A percentile compares a stretch with the other conserved stretches of the same genome.
Evolutionary conservation across 2,113 vertebrate genomes (phyloP).

Genomic region (Epinephelus lanceolatus): DNA sequence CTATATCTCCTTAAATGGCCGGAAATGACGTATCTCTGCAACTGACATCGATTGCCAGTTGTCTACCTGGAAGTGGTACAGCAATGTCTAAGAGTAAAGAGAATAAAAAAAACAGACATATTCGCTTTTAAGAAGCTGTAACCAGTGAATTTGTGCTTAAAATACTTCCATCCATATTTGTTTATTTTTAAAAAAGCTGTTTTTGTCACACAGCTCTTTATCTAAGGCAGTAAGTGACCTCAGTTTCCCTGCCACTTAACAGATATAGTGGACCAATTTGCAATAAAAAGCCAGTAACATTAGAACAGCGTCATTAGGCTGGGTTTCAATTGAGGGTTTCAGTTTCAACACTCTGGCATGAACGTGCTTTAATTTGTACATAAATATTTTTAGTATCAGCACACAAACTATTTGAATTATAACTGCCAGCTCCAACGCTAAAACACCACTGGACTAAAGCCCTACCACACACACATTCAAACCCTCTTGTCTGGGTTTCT

Average conservation of each 20-base stretch:
- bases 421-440: constrained; percentile 22
- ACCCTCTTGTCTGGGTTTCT: constrained; percentile 44
- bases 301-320: neutral
- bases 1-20: no score
- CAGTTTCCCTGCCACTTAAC: neutral
- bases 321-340: constrained; percentile 1
- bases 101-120: neutral
- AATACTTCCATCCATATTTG: neutral
- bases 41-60: no score
- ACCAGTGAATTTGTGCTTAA: neutral
- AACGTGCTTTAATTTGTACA: constrained; percentile 14
- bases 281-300: neutral
- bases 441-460: constrained; percentile 18
- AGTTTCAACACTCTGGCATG: constrained; percentile 16
- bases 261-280: neutral
- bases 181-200: neutral
- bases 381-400: constrained; percentile 21
- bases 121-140: neutral
- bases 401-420: constrained; percentile 37
- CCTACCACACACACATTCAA: constrained; percentile 6
- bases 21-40: no score
- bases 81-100: no score
- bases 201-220: neutral
- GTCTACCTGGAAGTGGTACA: no score
- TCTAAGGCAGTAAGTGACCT: neutral